phyloP scores from a whole-genome alignment of 1,140 invertebrate genomes.

The Rhyacophila brunnea region DNA sequence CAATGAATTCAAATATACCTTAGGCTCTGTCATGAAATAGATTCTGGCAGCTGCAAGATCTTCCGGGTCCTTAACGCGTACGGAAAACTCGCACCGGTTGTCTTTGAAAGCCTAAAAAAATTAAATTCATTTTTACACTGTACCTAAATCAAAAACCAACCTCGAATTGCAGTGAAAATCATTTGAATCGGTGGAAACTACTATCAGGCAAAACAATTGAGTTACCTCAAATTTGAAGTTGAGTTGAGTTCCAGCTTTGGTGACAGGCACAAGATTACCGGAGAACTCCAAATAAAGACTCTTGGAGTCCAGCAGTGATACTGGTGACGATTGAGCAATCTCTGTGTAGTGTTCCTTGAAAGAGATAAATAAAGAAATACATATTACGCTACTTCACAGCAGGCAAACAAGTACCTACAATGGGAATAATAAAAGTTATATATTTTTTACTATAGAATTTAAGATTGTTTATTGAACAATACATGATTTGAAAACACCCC shows the following conservation, averaged over 20 bases:
- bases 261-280: conserved; percentile 92
- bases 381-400: no score
- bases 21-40: conserved; percentile 93
- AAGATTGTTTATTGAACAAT: no score
- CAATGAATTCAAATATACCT: conserved; percentile 58
- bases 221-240: conserved; percentile 52
- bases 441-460: no score
- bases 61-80: conserved; percentile 81
- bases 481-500: no score
- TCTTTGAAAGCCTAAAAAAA: conserved; percentile 90
- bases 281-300: conserved; percentile 91
- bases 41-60: conserved; percentile 82
- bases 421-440: no score
- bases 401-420: no score
- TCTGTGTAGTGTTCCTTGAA: conserved; percentile 90
- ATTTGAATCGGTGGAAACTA: no score
- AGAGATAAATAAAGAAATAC: neutral
- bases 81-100: conserved; percentile 88
- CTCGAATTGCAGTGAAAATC: no score
- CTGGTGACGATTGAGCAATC: conserved; percentile 65
- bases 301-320: conserved; percentile 78
- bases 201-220: no score
- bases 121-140: no score
- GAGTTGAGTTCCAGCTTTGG: conserved; percentile 91
- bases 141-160: no score